Conservation (phyloP, 2,797 vertebrate genomes). For the Knipowitschia caucasica region DNA sequence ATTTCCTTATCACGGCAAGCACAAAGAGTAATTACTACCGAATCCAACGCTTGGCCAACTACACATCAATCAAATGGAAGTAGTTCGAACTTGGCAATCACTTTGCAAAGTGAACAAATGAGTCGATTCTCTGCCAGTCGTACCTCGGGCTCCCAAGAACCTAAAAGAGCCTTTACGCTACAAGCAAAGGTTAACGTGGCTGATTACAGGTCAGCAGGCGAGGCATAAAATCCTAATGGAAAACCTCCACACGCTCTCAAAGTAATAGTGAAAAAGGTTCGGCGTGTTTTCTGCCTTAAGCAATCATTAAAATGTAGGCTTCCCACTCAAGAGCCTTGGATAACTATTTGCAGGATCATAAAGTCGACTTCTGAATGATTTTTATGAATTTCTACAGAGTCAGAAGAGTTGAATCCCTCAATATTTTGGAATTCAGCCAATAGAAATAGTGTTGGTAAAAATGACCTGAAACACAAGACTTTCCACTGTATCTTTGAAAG, state of each 20-base stretch:
- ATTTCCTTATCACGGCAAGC: conserved; percentile 83
- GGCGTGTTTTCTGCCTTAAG: conserved; percentile 24
- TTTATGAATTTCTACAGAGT: no score
- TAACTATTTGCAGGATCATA: conserved; percentile 20
- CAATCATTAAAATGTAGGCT: conserved; percentile 15
- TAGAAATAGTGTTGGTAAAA: no score
- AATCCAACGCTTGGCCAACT: conserved; percentile 74
- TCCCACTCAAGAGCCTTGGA: conserved; percentile 10
- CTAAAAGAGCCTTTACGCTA: conserved; percentile 16
- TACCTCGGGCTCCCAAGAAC: conserved; percentile 40
- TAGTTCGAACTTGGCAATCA: conserved; percentile 62
- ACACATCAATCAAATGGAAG: conserved; percentile 80
- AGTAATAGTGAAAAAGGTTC: background rate
- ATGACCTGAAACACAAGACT: no score
- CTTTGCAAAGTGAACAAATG: conserved; percentile 68
- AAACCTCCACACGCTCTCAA: conserved; percentile 16
- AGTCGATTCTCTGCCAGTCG: conserved; percentile 39
- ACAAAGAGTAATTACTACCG: conserved; percentile 86
- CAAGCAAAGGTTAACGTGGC: conserved; percentile 44
- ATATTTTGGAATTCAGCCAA: no score
- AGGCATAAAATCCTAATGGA: conserved; percentile 39
- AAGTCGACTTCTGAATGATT: no score
- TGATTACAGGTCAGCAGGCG: conserved; percentile 33
- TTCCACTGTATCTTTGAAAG: no score
- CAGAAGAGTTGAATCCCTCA: no score